These are phyloP conservation scores for Drosophila hydei DNA, from an alignment of 1,140 invertebrate species.

Conservation along the genomic window DNA sequence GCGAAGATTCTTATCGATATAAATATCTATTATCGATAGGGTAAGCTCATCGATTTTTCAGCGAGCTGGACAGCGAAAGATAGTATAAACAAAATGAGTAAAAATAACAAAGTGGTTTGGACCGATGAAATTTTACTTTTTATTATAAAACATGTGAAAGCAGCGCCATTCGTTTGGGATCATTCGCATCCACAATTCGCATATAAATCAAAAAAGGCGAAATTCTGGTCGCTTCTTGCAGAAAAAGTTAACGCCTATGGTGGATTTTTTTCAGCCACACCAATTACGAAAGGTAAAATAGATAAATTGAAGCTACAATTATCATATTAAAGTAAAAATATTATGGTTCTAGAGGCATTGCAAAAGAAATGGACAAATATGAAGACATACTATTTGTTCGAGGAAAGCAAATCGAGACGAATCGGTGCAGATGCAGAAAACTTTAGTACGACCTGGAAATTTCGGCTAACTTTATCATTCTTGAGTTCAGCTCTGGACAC, in stretches of 20 bases:
- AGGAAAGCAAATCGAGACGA: constrained; percentile 40
- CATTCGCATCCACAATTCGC: constrained; percentile 38
- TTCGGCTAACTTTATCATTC: constrained; percentile 27
- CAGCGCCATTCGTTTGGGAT: constrained; percentile 40
- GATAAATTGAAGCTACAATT: neutral
- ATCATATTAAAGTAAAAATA: neutral
- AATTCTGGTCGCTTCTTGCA: constrained; percentile 40
- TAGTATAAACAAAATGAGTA: constrained; percentile 38
- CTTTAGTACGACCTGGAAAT: constrained; percentile 37
- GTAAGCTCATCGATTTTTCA: constrained; percentile 10
- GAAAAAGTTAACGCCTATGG: constrained; percentile 31
- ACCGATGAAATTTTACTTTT: constrained; percentile 41
- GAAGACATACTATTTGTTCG: constrained; percentile 46
- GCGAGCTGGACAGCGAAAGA: neutral
- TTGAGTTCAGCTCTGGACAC: constrained; percentile 6
- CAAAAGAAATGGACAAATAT: constrained; percentile 50
- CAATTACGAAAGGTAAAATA: constrained; percentile 38
- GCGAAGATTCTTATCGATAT: constrained; percentile 8
- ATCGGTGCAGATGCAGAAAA: constrained; percentile 28
- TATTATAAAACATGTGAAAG: constrained; percentile 42
- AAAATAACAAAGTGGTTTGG: constrained; percentile 48
- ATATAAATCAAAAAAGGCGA: constrained; percentile 36
- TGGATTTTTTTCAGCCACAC: constrained; percentile 17
- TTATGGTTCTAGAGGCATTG: constrained; percentile 21
- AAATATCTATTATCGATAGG: constrained; percentile 7